Evolutionary conservation across 2,797 vertebrate species (phyloP), one percentile per base, ranked within the genome.

Genomic region (Cryptoprocta ferox): DNA sequence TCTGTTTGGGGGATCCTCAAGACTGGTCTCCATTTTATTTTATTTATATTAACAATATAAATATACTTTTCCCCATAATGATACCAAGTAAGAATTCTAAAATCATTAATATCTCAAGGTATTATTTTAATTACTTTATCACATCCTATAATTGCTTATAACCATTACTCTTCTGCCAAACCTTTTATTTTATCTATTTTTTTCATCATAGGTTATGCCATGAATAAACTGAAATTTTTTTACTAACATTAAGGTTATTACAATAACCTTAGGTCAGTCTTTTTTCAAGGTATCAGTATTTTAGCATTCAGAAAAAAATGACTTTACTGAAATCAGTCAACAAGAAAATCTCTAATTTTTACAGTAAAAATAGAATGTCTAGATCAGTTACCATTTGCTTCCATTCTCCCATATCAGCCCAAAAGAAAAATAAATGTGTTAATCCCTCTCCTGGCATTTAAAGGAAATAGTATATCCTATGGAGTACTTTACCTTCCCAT

Each of bases 311-410:
- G 45, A 76, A 68, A 0, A 73, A 92, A 95, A 39, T 35, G 37
- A 30, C 3, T 50, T 93, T 16, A 56, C 19, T 50, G 35, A 88
- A 91, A 21, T 66, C 82, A n/a, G n/a, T 78, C 39, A 89, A 78
- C 19, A 87, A 48, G 39, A 1, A 91, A 89, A 86, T 28, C 10
- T 93, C 24, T 87, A 59, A 42, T 88, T 89, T 97, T 93, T 84
- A 70, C 45, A 28, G 63, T 70, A 93, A 94, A 96, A 94, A 68
- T 48, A 73, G 45, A 7, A 35, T 56, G 6, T 76, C 35, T 50
- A 30, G 8, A 61, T 75, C 13, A 89, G 42, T 71, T n/a, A 65
- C 16, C 8, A 65, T 48, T 81, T 87, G 9, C 2, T 90, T 21
- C 19, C 15, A 79, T 70, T 68, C 8, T 37, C 75, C 93, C 53